These are phyloP conservation scores for Pipistrellus nathusii DNA, from an alignment of 2,797 vertebrate species.

Conservation along the genomic window DNA sequence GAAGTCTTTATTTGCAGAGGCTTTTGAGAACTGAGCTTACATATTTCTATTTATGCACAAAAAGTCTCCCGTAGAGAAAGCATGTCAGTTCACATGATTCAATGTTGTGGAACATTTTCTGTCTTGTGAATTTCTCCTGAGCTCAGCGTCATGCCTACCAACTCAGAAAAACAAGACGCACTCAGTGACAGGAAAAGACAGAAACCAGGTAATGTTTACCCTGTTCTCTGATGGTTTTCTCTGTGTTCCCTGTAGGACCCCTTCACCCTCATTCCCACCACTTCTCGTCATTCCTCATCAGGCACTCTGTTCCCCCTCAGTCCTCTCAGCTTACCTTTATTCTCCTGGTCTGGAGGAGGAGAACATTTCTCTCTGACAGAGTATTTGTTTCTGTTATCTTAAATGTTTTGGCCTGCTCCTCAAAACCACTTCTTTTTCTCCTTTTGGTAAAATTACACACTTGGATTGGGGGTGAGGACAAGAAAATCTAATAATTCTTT, in stretches of 20 bases:
- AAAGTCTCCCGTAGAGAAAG: neutral
- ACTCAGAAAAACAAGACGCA: neutral
- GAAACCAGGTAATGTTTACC: neutral
- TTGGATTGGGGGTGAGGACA: neutral
- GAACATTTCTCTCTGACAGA: neutral
- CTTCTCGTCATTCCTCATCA: neutral
- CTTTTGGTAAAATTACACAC: slow-evolving; percentile 21
- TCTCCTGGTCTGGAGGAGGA: neutral
- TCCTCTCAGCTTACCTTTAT: neutral
- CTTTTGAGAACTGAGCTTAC: neutral
- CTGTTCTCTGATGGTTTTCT: neutral
- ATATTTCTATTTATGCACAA: neutral
- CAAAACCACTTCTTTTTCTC: neutral
- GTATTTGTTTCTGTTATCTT: neutral
- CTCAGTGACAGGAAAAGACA: neutral
- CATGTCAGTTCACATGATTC: neutral
- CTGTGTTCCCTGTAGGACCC: neutral
- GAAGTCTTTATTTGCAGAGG: neutral
- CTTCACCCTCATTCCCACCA: neutral
- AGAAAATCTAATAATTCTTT: neutral
- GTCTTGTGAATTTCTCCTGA: neutral
- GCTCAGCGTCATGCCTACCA: neutral
- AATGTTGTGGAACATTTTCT: neutral
- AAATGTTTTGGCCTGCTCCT: neutral
- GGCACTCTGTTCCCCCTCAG: neutral